phyloP scores from a whole-genome alignment of 2,888 invertebrate species.

The Ormyrus labotus region DNA sequence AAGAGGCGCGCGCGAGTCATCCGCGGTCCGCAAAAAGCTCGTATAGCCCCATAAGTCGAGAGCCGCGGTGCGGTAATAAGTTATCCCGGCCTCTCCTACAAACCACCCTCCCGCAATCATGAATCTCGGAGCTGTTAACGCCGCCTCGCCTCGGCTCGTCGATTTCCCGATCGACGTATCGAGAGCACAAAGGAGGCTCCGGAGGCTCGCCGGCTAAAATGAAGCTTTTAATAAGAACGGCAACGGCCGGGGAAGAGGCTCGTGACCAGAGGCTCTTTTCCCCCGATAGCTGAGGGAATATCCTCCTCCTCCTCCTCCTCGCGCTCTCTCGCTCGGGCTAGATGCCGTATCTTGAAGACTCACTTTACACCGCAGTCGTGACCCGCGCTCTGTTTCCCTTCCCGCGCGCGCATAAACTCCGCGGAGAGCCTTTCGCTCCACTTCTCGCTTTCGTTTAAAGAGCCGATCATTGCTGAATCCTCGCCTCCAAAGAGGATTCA shows the following conservation, averaged over 20 bases:
- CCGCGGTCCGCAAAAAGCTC: too few relatives aligned
- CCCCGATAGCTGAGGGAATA: background rate
- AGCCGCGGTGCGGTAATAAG: background rate
- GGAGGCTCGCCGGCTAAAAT: slow-evolving; percentile 56
- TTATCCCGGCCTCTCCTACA: slow-evolving; percentile 24
- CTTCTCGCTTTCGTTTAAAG: slow-evolving; percentile 55
- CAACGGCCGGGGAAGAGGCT: background rate
- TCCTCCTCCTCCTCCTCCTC: too few relatives aligned
- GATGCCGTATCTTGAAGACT: slow-evolving; percentile 57
- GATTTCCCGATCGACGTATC: slow-evolving; percentile 37
- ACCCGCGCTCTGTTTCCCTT: slow-evolving; percentile 22
- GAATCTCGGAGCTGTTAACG: slow-evolving; percentile 28
- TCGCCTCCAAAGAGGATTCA: slow-evolving; percentile 30
- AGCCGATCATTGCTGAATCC: slow-evolving; percentile 41
- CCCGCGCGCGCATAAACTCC: slow-evolving; percentile 26
- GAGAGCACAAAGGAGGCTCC: slow-evolving; percentile 39
- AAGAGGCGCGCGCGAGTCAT: too few relatives aligned
- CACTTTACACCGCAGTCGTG: slow-evolving; percentile 55
- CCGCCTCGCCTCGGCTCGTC: background rate
- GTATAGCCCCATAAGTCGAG: too few relatives aligned
- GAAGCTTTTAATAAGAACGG: slow-evolving; percentile 53
- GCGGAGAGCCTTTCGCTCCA: slow-evolving; percentile 47
- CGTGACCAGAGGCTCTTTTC: slow-evolving; percentile 50
- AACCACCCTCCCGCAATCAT: slow-evolving; percentile 24
- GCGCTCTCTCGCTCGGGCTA: background rate